Base-by-base conservation (phyloP, 2,888 invertebrate species). In the Dynastes grantii region DNA sequence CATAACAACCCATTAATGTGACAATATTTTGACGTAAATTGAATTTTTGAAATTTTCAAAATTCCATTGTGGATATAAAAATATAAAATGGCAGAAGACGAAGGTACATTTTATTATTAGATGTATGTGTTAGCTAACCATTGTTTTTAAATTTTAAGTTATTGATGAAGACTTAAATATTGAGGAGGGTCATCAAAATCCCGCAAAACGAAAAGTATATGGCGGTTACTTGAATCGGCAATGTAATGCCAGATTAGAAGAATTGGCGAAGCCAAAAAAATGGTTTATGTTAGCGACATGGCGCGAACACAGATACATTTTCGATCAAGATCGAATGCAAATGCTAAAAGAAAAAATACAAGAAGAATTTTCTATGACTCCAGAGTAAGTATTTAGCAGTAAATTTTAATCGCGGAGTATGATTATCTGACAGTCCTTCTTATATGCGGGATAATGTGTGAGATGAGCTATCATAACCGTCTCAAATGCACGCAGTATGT, bases 261-360 rank as follows among this genome's bases (percentile, higher is more conserved):
- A 79, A 63, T 63, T 92, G 1, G 90, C 92, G 0, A 88, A 90
- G 3, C 92, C 92, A 0, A 89, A 88, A 11, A 87, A 90, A 37
- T 88, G 91, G 11, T 87, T 90, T 0, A 87, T 92, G 55, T 89
- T 91, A 9, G 89, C 89, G 2, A 86, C 92, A 2, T 92, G 91
- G 90, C 90, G 91, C 80, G 90, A 90, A 78, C 91, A 91, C 82
- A 90, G 90, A 29, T 86, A 87, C 32, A 85, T 89, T 22, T 85
- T 92, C 51, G 90, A 91, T 0, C 88, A 88, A 1, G 90, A 90
- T 0, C 87, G 90, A 55, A 87, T 90, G 37, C 90, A 91, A 80
- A 90, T 90, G 82, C 90, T 92, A 78, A 91, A 91, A 83, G 90
- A 90, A 55, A 89, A 90, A 1, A 84, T 92, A 0, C 92, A 92